Evolutionary conservation across 2,113 vertebrate species (phyloP).

Genomic region (Arizona elegans): DNA sequence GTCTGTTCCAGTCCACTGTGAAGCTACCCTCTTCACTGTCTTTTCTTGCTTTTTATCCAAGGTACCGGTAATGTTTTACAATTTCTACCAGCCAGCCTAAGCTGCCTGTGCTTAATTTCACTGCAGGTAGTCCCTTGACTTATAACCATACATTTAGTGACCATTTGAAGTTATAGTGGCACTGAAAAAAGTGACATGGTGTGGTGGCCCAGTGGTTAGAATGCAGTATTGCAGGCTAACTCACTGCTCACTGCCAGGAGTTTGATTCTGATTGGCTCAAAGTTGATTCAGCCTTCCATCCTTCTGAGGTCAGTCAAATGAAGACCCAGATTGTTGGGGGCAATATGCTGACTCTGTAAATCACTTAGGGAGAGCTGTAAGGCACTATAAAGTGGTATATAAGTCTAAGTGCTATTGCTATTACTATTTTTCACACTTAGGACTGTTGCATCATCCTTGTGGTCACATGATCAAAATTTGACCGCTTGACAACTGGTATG

Average conservation of each 20-base stretch:
- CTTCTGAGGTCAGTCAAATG: no score
- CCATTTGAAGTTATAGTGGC: background rate
- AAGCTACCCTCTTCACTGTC: background rate
- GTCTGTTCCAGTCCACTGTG: background rate
- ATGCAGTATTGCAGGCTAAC: no score
- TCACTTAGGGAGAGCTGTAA: no score
- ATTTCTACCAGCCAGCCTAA: background rate
- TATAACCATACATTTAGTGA: background rate
- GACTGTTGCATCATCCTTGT: background rate
- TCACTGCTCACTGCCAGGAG: no score
- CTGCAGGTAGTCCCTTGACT: background rate
- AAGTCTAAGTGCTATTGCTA: no score
- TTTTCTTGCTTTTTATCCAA: background rate
- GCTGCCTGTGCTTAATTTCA: background rate
- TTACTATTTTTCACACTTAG: no score
- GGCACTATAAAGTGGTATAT: no score
- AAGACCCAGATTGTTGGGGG: no score
- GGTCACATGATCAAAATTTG: background rate
- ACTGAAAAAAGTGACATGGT: background rate
- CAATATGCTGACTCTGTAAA: no score
- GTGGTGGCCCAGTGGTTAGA: no score
- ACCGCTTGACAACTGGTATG: background rate
- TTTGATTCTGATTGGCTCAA: no score
- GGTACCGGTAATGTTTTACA: background rate
- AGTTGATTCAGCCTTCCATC: no score